Evolutionary conservation across 2,113 vertebrate species (phyloP).

Genomic region (Emydocephalus ijimae): DNA sequence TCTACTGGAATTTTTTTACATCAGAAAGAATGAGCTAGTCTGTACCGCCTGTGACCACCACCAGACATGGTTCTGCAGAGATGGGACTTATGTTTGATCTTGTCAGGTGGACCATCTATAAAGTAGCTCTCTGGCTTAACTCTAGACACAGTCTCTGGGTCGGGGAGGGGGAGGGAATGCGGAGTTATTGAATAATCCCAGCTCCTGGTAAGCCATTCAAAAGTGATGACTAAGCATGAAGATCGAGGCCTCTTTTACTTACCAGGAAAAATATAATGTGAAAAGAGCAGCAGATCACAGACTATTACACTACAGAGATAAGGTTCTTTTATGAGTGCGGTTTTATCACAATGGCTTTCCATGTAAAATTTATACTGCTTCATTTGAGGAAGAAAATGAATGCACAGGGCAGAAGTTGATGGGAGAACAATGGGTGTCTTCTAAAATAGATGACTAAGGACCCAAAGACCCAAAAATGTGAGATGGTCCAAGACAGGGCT

Average conservation of each 20-base stretch:
- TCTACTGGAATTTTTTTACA: conserved; percentile 61
- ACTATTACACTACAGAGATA: not conserved
- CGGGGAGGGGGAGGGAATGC: not conserved
- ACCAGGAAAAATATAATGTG: not conserved
- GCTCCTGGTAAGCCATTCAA: not conserved
- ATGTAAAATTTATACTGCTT: not conserved
- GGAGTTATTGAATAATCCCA: not conserved
- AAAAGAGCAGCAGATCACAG: not conserved
- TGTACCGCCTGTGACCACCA: conserved; percentile 14
- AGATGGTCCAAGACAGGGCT: not conserved
- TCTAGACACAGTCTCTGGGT: not conserved
- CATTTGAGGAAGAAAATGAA: not conserved
- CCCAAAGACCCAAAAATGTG: not conserved
- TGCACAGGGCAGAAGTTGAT: not conserved
- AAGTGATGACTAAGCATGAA: not conserved
- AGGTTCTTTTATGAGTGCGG: not conserved
- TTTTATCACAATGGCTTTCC: not conserved
- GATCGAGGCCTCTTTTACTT: not conserved
- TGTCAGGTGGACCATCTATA: conserved; percentile 33
- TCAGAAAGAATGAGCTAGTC: conserved; percentile 56
- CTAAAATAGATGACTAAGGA: not conserved
- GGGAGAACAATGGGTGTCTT: not conserved
- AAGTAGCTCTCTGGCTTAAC: not conserved
- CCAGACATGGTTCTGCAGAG: conserved; percentile 23
- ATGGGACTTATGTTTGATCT: conserved; percentile 30